Evolutionary conservation across 92 coral and sea anemone genomes (phyloP).

Genomic region (Phenganax subtilis): DNA sequence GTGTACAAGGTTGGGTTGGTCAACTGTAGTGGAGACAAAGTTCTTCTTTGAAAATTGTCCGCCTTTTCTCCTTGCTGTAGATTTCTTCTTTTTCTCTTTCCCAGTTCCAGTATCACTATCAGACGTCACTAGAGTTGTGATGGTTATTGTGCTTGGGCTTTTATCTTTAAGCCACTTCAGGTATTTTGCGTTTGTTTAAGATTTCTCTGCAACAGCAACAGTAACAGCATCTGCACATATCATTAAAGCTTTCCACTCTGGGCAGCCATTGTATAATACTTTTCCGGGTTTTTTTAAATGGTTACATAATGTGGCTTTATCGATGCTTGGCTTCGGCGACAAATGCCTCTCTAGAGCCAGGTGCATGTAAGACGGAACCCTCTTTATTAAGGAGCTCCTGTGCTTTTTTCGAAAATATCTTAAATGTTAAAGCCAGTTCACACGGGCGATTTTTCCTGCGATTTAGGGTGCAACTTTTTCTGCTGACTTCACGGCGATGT

Average conservation of each 20-base stretch:
- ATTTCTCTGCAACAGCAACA: slow-evolving; percentile 42
- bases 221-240: slow-evolving; percentile 37
- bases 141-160: slow-evolving; percentile 1
- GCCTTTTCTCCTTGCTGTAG: slow-evolving; percentile 11
- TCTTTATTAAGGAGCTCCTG: slow-evolving; percentile 29
- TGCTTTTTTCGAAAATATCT: slow-evolving; percentile 39
- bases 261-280: slow-evolving; percentile 35
- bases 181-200: background rate
- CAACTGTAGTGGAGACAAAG: no score
- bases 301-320: slow-evolving; percentile 41
- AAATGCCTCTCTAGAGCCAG: slow-evolving; percentile 33
- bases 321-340: slow-evolving; percentile 35
- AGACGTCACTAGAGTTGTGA: slow-evolving; percentile 37
- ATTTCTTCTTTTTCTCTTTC: slow-evolving; percentile 30
- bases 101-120: slow-evolving; percentile 40
- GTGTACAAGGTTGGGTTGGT: no score
- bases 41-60: no score
- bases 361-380: slow-evolving; percentile 38
- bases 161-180: slow-evolving; percentile 27
- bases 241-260: slow-evolving; percentile 22
- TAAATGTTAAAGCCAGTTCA: background rate
- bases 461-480: no score
- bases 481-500: no score
- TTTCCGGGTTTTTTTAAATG: slow-evolving; percentile 39
- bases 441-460: no score